phyloP scores from a whole-genome alignment of 2,797 vertebrate genomes.

The Margarornis squamiger region DNA sequence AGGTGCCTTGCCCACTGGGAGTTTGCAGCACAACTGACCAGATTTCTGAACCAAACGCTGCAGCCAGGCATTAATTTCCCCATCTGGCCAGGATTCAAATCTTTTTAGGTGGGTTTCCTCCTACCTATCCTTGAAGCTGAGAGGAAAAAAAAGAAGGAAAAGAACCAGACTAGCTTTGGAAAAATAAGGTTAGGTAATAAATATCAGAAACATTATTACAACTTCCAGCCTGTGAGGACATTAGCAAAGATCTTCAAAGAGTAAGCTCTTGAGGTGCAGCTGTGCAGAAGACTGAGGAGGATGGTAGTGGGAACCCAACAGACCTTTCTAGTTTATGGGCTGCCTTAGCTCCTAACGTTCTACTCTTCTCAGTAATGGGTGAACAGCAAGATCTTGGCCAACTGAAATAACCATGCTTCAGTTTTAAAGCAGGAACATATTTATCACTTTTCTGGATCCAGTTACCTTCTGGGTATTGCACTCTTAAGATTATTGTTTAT shows the following conservation, averaged over 20 bases:
- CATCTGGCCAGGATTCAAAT: neutral
- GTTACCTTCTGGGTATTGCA: neutral
- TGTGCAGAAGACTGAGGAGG: neutral
- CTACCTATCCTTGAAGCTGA: neutral
- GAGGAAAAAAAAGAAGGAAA: neutral
- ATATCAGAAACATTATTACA: neutral
- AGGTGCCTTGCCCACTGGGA: neutral
- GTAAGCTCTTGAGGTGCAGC: neutral
- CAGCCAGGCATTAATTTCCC: neutral
- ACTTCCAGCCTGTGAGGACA: neutral
- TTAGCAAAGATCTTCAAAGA: neutral
- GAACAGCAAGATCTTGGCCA: neutral
- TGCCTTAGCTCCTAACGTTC: neutral
- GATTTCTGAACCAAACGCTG: neutral
- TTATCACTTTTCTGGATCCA: neutral
- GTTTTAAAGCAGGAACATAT: neutral
- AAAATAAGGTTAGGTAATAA: neutral
- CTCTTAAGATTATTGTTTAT: neutral
- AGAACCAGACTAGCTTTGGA: neutral
- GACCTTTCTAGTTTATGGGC: neutral
- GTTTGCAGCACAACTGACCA: neutral
- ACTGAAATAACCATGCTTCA: neutral
- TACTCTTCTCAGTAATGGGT: neutral
- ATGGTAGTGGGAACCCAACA: neutral
- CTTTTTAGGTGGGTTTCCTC: neutral